These are phyloP conservation scores for Periophthalmus modestus DNA, from an alignment of 2,113 vertebrate species.

Conservation along the genomic window DNA sequence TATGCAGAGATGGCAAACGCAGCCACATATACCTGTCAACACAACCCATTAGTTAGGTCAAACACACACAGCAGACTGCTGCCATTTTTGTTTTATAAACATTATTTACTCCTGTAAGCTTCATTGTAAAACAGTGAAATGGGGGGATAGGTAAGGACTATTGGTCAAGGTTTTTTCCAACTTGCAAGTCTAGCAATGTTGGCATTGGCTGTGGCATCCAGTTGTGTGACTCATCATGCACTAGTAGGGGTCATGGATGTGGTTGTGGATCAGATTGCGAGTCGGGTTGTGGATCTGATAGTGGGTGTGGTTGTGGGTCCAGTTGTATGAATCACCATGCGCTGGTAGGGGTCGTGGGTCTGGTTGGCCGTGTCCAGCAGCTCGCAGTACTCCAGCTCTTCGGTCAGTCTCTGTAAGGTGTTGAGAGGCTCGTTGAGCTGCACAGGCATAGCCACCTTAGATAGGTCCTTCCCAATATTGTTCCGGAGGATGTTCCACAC, in stretches of 20 bases:
- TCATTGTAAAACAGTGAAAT: too few species aligned
- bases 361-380: constrained; percentile 87
- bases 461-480: constrained; percentile 97
- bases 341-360: constrained; percentile 80
- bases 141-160: too few species aligned
- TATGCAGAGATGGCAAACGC: constrained; percentile 93
- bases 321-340: constrained; percentile 82
- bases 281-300: too few species aligned
- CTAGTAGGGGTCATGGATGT: too few species aligned
- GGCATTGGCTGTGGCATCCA: too few species aligned
- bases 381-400: constrained; percentile 96
- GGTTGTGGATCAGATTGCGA: too few species aligned
- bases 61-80: not conserved
- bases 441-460: constrained; percentile 95
- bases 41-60: not conserved
- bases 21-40: constrained; percentile 88
- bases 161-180: too few species aligned
- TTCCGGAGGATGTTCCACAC: constrained; percentile 95
- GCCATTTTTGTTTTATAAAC: too few species aligned
- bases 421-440: constrained; percentile 94
- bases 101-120: too few species aligned
- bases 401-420: constrained; percentile 92
- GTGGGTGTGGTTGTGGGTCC: too few species aligned
- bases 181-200: too few species aligned
- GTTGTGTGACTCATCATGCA: not conserved